Evolutionary conservation across 2,888 invertebrate genomes (phyloP).

Genomic region (Diaphora mendica): DNA sequence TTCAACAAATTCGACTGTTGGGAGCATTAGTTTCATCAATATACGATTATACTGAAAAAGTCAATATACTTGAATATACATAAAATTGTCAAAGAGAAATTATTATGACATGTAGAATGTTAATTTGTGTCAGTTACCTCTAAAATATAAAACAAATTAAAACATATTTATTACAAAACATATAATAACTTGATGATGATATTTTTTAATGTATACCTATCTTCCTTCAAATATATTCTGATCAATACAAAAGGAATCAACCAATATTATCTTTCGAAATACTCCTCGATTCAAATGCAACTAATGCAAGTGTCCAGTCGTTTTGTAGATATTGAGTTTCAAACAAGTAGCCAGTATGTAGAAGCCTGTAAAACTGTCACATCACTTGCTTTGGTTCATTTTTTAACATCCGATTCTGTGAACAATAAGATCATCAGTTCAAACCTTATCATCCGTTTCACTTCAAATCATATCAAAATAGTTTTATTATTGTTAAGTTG

Average conservation of each 20-base stretch:
- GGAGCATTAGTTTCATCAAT: no score
- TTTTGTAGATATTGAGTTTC: neutral
- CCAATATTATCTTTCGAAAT: neutral
- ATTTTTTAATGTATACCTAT: neutral
- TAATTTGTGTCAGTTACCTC: no score
- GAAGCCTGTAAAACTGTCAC: constrained; percentile 1
- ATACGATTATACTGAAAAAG: no score
- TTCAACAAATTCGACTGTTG: no score
- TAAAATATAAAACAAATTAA: no score
- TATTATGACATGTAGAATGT: no score
- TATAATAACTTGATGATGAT: no score
- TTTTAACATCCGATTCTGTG: constrained; percentile 4
- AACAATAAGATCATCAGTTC: neutral
- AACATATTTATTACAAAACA: no score
- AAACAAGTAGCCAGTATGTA: neutral
- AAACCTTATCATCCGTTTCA: neutral
- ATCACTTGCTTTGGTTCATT: neutral
- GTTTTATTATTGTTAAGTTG: neutral
- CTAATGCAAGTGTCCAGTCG: no score
- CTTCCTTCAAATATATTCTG: neutral
- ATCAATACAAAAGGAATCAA: neutral
- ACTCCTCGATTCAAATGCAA: neutral
- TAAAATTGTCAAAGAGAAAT: no score
- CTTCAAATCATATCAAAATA: neutral
- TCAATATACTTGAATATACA: no score